Conservation (phyloP, 2,888 invertebrate species). For the Nebria brevicollis region DNA sequence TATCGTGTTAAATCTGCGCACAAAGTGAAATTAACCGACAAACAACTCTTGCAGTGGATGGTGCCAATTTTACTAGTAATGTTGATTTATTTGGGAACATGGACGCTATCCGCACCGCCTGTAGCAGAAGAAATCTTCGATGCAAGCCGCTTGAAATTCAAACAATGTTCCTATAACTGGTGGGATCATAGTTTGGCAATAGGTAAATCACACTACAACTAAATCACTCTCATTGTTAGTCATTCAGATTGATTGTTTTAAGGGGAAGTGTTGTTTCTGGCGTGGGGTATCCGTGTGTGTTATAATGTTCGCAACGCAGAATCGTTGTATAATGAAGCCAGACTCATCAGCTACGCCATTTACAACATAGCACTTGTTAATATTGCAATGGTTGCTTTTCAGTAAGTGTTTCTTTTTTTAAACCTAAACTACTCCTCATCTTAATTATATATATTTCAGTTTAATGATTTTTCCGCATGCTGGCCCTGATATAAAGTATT, state of each 20-base stretch:
- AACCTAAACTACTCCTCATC: no score
- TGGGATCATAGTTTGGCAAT: conserved; percentile 95
- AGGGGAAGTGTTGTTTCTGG: conserved; percentile 81
- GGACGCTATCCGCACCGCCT: conserved; percentile 90
- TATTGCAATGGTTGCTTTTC: conserved; percentile 90
- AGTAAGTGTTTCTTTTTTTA: conserved; percentile 68
- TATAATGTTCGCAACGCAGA: conserved; percentile 91
- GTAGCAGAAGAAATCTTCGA: conserved; percentile 82
- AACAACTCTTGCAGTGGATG: conserved; percentile 92
- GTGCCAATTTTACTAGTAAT: conserved; percentile 90
- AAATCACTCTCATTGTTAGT: neutral
- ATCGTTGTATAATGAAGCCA: conserved; percentile 91
- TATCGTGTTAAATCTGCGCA: conserved; percentile 94
- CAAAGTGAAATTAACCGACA: conserved; percentile 91
- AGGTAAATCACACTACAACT: conserved; percentile 64
- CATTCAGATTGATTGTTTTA: conserved; percentile 56
- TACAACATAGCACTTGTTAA: conserved; percentile 95
- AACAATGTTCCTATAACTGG: conserved; percentile 91
- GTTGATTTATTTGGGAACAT: conserved; percentile 87
- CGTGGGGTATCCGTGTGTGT: conserved; percentile 87
- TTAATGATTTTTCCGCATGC: conserved; percentile 86
- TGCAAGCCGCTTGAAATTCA: conserved; percentile 81
- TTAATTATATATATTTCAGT: conserved; percentile 65
- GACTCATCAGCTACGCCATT: conserved; percentile 92
- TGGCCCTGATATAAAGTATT: conserved; percentile 92